Evolutionary conservation across 1,140 invertebrate species (phyloP), one percentile per base, ranked within the genome.

Genomic region (Bicyclus anynana): DNA sequence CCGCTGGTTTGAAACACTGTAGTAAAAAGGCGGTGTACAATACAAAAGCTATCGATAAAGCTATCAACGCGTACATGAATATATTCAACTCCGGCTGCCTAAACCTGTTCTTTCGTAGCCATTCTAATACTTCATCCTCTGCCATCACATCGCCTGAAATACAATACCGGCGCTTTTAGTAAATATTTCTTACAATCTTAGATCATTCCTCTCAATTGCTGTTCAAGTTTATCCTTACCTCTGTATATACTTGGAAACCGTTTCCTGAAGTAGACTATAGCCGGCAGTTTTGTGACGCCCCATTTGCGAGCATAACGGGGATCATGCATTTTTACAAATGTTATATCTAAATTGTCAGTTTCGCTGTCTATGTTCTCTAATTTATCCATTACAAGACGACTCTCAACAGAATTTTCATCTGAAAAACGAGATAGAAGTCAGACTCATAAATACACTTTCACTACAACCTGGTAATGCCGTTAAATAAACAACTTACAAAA

Each of bases 321-420:
- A 84, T 98, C 97, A 18, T 94, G 93, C 93, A 98, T 98, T 88
- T 98, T 97, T 0, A 98, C 96, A 87, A 98, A 97, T 2, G 96
- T 97, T 47, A 98, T 98, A 69, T 98, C 96, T 69, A 98, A 91
- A 88, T 97, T 96, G 72, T 98, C 97, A 0, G 96, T 97, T 89
- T 98, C 96, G 62, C 94, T 94, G 72, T 98, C 97, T 60, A 98
- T 97, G 42, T 94, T 96, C 83, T 98, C 97, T 33, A 98, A 77
- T 74, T 94, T 96, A 65, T 94, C 93, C 62, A 96, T 87, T 3
- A 97, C 95, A 10, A 92, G 90, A 20, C 92, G 91, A 80, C 96
- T 97, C 64, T 96, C 94, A 44, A 92, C 91, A 18, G 93, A 92
- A 71, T 96, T 92, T 87, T 95, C 95, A 87, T 96, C 95, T 95